A percentile compares a stretch with the other conserved stretches of the same genome.
These are phyloP conservation scores for Parapsyche elsis DNA, from an alignment of 1,140 invertebrate genomes.

Conservation along the genomic window DNA sequence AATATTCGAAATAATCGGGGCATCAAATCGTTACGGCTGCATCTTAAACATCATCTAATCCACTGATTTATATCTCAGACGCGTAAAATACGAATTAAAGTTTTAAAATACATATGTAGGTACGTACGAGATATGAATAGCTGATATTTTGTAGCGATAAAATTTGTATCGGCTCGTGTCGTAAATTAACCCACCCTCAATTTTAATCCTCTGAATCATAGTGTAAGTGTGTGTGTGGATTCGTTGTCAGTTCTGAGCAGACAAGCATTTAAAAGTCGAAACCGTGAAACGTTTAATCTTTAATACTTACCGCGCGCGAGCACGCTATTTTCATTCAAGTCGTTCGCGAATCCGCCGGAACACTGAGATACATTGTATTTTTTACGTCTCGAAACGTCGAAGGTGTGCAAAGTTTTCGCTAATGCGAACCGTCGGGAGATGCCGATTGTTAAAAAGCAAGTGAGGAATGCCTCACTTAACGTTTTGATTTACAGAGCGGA, in stretches of 20 bases:
- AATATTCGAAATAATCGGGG: not conserved
- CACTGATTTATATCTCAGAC: constrained; percentile 35
- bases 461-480: not conserved
- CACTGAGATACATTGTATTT: constrained; percentile 15
- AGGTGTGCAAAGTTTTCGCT: no score
- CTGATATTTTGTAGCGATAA: constrained; percentile 28
- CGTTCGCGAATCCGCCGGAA: constrained; percentile 23
- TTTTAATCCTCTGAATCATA: constrained; percentile 22
- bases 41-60: constrained; percentile 2
- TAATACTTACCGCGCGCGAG: no score
- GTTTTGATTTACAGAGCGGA: not conserved
- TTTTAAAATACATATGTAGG: not conserved
- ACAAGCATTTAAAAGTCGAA: constrained; percentile 21
- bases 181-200: constrained; percentile 26
- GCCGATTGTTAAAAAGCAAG: no score
- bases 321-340: constrained; percentile 35
- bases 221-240: constrained; percentile 18
- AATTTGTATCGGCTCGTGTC: constrained; percentile 33
- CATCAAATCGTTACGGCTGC: not conserved
- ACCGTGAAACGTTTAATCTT: constrained; percentile 28
- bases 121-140: not conserved
- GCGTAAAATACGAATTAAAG: constrained; percentile 33
- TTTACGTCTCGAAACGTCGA: not conserved
- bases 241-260: constrained; percentile 8
- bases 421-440: no score